Conservation (phyloP, 2,113 vertebrate species). For the Gasterosteus aculeatus region DNA sequence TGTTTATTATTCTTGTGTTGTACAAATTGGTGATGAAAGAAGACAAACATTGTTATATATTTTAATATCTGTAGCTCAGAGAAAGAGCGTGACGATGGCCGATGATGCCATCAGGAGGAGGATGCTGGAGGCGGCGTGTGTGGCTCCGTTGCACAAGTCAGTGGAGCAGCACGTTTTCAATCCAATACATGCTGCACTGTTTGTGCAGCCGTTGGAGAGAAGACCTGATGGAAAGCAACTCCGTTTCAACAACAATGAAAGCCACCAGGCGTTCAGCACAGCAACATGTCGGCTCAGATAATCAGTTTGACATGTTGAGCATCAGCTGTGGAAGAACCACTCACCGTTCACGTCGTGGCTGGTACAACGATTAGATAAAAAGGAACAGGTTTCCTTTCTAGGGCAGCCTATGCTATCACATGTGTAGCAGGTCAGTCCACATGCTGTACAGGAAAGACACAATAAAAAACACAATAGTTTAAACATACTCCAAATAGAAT, state of each 20-base stretch:
- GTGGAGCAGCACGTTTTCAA: not conserved
- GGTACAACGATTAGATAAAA: rapidly evolving
- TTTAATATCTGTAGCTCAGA: conserved; percentile 30
- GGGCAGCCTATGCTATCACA: not conserved
- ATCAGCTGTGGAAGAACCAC: not conserved
- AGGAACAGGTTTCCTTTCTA: not conserved
- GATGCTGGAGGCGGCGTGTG: conserved; percentile 16
- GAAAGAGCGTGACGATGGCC: conserved; percentile 32
- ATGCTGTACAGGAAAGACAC: not conserved
- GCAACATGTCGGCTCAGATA: no score
- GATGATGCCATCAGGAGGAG: conserved; percentile 45
- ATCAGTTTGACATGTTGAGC: not conserved
- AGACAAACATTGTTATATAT: not conserved
- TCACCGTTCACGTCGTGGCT: rapidly evolving
- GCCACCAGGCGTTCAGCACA: no score
- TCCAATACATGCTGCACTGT: no score
- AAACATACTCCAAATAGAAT: not conserved
- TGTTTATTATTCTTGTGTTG: not conserved
- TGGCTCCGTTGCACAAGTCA: conserved; percentile 50
- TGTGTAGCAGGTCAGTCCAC: not conserved
- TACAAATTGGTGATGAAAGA: not conserved
- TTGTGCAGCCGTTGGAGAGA: no score
- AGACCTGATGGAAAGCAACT: no score
- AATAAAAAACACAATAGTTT: not conserved
- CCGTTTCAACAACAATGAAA: no score